These are phyloP conservation scores for Ophthalmotilapia sp. DNA, from an alignment of 2,113 vertebrate genomes.

Conservation along the genomic window DNA sequence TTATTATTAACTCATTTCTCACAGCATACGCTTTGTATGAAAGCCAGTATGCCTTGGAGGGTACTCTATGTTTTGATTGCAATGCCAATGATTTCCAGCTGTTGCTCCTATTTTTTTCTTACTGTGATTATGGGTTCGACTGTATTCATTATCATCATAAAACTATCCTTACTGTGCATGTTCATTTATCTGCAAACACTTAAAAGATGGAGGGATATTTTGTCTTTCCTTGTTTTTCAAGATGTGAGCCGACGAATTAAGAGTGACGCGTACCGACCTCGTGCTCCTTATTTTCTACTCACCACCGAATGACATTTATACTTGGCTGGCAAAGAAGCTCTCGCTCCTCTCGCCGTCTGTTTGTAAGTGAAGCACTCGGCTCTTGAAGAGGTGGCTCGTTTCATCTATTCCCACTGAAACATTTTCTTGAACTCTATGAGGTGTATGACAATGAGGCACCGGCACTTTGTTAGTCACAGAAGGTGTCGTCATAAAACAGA, in stretches of 20 bases:
- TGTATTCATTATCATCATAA: background rate
- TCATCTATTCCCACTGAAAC: background rate
- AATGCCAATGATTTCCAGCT: background rate
- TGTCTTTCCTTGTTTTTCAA: background rate
- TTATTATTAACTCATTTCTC: background rate
- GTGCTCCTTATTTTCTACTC: background rate
- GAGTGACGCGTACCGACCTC: background rate
- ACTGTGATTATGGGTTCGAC: background rate
- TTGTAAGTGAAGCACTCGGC: background rate
- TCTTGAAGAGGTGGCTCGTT: background rate
- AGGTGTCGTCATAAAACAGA: background rate
- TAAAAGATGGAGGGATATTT: background rate
- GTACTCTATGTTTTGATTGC: background rate
- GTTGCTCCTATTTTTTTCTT: background rate
- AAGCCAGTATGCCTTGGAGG: background rate
- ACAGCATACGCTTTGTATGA: background rate
- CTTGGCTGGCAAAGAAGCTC: background rate
- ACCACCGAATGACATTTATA: background rate
- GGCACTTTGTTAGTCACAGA: background rate
- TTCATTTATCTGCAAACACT: background rate
- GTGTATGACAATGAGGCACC: background rate
- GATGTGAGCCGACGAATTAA: accelerated
- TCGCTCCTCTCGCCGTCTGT: background rate
- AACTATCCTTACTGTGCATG: background rate
- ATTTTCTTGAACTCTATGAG: background rate